phyloP scores from a whole-genome alignment of 2,888 invertebrate genomes.

The Philonicus albiceps region DNA sequence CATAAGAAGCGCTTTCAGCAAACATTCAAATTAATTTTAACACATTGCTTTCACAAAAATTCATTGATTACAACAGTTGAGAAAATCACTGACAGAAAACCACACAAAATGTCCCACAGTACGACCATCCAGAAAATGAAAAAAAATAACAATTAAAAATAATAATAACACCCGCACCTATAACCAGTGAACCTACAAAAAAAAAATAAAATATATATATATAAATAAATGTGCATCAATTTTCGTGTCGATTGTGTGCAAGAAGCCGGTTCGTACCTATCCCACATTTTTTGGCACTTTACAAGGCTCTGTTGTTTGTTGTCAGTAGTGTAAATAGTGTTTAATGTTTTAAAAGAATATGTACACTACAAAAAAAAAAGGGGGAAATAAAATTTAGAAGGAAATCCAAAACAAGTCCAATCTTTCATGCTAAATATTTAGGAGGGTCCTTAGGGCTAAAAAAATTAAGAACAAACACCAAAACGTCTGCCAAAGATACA shows the following conservation, averaged over 20 bases:
- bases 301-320: not conserved
- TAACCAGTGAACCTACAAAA: constrained; percentile 1
- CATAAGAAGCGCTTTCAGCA: not conserved
- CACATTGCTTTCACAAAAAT: not conserved
- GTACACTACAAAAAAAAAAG: constrained; percentile 33
- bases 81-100: not conserved
- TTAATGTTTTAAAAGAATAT: constrained; percentile 6
- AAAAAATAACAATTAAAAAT: too few species aligned
- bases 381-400: constrained; percentile 2
- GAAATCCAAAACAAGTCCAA: constrained; percentile 11
- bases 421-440: constrained; percentile 11
- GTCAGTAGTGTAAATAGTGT: constrained; percentile 34
- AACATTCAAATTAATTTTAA: not conserved
- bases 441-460: constrained; percentile 17
- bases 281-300: constrained; percentile 24
- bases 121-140: not conserved
- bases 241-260: constrained; percentile 26
- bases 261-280: not conserved
- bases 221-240: not conserved
- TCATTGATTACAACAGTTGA: not conserved
- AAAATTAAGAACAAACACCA: constrained; percentile 35
- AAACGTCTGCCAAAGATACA: not conserved
- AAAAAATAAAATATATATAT: too few species aligned
- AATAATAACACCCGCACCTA: not conserved
- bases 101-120: not conserved